Evolutionary conservation across 2,888 invertebrate genomes (phyloP), one percentile per base, ranked within the genome.

Genomic region (Listrodromus nycthemerus): DNA sequence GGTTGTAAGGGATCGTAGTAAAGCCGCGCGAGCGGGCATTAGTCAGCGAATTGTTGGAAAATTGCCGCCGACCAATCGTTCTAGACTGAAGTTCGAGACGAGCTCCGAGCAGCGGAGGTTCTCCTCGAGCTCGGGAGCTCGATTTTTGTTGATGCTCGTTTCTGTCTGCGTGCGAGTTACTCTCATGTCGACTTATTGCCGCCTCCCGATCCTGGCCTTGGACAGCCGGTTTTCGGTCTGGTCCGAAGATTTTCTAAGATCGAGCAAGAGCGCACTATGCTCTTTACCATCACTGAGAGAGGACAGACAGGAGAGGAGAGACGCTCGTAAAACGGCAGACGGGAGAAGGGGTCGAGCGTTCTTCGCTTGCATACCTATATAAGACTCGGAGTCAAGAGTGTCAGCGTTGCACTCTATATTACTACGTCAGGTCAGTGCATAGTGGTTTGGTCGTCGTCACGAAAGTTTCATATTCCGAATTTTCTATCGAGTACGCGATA

Each of bases 361-460:
- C 50, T 66, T 71, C 58, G 81, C 73, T 63, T 76, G 78, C 85
- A 79, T 79, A 80, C 65, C 87, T 87, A 86, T 89, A 89, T 89
- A 89, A 89, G 87, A 87, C 85, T 84, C 84, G 85, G 85, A 80
- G 78, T 70, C 78, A 83, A 81, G 79, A 87, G 84, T 83, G 86
- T 71, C 85, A 74, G 83, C 85, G 87, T 86, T 89, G 86, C 89
- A 89, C 63, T 89, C 85, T 86, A 79, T 78, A 85, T 82, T 75
- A 71, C 63, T 24, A 58, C 76, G 75, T 69, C 76, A 55, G 76
- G 37, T 66, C 82, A 63, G 80, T 73, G 69, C 65, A 69, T 69
- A 80, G 80, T 77, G 69, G 50, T 66, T 70, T n/a, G 27, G 37
- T 24, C 48, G 50, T 61, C 16, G 4, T 67, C 24, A 52, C 55